phyloP scores from a whole-genome alignment of 2,113 vertebrate species.

The Eira barbara region DNA sequence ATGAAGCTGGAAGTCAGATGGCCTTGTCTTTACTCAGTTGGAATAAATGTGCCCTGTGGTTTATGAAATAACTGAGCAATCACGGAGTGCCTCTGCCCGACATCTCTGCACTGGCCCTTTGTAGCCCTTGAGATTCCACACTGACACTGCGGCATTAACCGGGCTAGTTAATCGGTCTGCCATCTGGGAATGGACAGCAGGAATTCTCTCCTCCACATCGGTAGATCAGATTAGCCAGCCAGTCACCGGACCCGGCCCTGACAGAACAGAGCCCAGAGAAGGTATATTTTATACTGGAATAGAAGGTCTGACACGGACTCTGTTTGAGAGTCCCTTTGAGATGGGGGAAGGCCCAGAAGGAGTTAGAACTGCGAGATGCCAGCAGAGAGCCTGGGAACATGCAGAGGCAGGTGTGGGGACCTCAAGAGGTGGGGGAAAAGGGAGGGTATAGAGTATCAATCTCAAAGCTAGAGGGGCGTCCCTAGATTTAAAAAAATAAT shows the following conservation, averaged over 20 bases:
- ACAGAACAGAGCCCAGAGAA: not conserved
- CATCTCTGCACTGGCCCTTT: not conserved
- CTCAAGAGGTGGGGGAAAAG: no score
- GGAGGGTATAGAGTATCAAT: not conserved
- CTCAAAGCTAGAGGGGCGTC: not conserved
- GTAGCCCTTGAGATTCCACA: not conserved
- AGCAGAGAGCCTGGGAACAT: not conserved
- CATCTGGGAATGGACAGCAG: not conserved
- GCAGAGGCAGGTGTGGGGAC: not conserved
- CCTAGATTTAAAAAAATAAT: not conserved
- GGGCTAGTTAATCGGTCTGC: no score
- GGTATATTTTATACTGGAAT: fast-evolving
- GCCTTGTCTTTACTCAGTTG: not conserved
- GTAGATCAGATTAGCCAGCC: not conserved
- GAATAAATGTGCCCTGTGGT: not conserved
- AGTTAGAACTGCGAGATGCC: not conserved
- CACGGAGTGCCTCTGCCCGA: not conserved
- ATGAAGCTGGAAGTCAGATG: not conserved
- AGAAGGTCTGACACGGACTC: not conserved
- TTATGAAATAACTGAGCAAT: not conserved
- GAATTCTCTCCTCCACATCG: fast-evolving
- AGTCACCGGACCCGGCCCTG: no score
- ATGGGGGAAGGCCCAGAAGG: no score
- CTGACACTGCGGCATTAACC: not conserved
- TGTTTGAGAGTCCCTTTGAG: not conserved